Percentiles rank a stretch among this genome's conserved stretches.
phyloP scores from a whole-genome alignment of 2,888 invertebrate species.

The Pseudococcus longispinus region DNA sequence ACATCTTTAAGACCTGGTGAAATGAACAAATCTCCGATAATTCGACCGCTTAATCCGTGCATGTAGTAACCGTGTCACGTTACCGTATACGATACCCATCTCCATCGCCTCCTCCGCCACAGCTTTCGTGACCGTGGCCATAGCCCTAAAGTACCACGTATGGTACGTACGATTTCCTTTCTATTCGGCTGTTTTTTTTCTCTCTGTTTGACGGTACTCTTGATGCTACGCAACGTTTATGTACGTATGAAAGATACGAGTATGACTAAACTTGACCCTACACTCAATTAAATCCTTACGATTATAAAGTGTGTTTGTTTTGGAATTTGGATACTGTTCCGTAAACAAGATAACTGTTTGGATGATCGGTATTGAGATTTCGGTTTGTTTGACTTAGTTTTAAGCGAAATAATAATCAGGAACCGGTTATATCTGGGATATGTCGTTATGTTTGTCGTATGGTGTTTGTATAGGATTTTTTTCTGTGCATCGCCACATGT shows the following conservation, averaged over 20 bases:
- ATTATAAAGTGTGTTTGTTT: slow-evolving; percentile 25
- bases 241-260: background rate
- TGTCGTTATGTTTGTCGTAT: background rate
- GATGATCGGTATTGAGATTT: slow-evolving; percentile 1
- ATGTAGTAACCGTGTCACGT: slow-evolving; percentile 30
- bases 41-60: slow-evolving; percentile 23
- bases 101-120: background rate
- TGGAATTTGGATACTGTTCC: slow-evolving; percentile 20
- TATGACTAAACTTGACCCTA: slow-evolving; percentile 20
- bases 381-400: slow-evolving; percentile 16
- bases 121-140: background rate
- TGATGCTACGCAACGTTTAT: background rate
- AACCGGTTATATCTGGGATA: slow-evolving; percentile 8
- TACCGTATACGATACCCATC: background rate
- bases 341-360: slow-evolving; percentile 30
- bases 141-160: background rate
- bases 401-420: background rate
- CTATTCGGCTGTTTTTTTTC: background rate
- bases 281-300: slow-evolving; percentile 15
- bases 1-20: background rate
- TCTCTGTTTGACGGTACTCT: background rate
- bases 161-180: background rate
- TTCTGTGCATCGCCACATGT: background rate
- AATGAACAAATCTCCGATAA: slow-evolving; percentile 35
- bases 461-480: background rate